phyloP scores from a whole-genome alignment of 2,113 vertebrate genomes.

The Egretta garzetta region DNA sequence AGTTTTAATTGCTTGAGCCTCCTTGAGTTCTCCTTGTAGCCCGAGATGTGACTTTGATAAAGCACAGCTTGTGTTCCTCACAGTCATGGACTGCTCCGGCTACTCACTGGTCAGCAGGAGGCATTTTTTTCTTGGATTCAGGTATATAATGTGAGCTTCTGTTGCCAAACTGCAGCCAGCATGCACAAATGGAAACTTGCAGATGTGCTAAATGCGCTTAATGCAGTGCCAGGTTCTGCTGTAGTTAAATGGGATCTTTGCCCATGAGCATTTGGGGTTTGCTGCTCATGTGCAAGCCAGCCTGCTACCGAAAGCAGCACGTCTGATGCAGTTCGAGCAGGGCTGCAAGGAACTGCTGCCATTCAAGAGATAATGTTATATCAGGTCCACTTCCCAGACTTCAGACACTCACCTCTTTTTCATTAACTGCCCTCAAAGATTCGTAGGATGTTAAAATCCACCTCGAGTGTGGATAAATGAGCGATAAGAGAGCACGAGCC shows the following conservation, averaged over 20 bases:
- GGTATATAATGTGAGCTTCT: neutral
- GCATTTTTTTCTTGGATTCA: neutral
- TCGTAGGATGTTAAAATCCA: neutral
- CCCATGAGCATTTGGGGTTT: neutral
- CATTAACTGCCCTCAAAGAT: neutral
- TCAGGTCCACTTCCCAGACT: neutral
- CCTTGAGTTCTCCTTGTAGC: constrained; percentile 38
- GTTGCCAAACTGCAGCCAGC: neutral
- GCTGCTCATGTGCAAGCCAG: constrained; percentile 5
- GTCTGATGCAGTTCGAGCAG: neutral
- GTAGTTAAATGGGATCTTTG: neutral
- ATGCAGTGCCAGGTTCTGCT: neutral
- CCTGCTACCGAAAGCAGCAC: neutral
- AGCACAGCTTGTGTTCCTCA: neutral
- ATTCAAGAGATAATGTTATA: neutral
- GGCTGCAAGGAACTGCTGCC: neutral
- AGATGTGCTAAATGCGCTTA: constrained; percentile 19
- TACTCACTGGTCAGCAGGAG: neutral
- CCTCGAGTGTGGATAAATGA: neutral
- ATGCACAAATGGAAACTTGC: neutral
- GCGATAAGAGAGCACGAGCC: neutral
- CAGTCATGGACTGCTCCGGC: neutral
- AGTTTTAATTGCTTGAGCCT: constrained; percentile 20
- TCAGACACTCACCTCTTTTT: constrained; percentile 1
- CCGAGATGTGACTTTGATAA: constrained; percentile 21